Evolutionary conservation across 2,888 invertebrate genomes (phyloP).

Genomic region (Spodoptera exigua): DNA sequence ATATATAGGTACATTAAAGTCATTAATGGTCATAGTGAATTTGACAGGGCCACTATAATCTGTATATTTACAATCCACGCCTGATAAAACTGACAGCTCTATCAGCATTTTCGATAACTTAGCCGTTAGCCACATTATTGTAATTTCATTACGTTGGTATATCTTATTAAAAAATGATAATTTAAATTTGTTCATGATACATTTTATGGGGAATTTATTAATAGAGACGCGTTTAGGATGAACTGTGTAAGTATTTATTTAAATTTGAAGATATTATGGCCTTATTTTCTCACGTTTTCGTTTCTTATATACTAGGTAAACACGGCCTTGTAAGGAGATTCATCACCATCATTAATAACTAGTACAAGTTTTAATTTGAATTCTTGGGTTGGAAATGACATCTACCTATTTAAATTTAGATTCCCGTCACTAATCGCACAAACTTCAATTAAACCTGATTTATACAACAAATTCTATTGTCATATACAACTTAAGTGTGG

Average conservation of each 20-base stretch:
- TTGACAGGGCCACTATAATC: slow-evolving; percentile 34
- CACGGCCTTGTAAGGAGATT: no score
- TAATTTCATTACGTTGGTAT: slow-evolving; percentile 46
- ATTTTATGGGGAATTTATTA: slow-evolving; percentile 28
- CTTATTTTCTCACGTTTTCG: slow-evolving; percentile 53
- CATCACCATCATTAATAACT: no score
- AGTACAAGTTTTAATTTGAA: no score
- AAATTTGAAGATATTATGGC: slow-evolving; percentile 41
- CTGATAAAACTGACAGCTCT: slow-evolving; percentile 38
- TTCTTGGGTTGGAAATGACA: no score
- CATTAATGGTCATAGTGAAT: slow-evolving; percentile 25
- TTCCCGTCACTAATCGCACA: no score
- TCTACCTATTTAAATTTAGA: no score
- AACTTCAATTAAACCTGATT: no score
- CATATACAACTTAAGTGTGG: no score
- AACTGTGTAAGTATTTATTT: slow-evolving; percentile 47
- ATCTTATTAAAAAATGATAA: slow-evolving; percentile 37
- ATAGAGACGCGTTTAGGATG: slow-evolving; percentile 22
- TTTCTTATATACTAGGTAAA: slow-evolving; percentile 11
- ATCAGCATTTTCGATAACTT: slow-evolving; percentile 40
- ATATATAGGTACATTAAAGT: slow-evolving; percentile 25
- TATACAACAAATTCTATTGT: no score
- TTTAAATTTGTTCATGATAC: slow-evolving; percentile 39
- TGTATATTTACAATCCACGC: slow-evolving; percentile 31
- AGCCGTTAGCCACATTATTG: slow-evolving; percentile 28